Base-by-base conservation (phyloP, 2,113 vertebrate genomes). In the Peucedramus taeniatus region DNA sequence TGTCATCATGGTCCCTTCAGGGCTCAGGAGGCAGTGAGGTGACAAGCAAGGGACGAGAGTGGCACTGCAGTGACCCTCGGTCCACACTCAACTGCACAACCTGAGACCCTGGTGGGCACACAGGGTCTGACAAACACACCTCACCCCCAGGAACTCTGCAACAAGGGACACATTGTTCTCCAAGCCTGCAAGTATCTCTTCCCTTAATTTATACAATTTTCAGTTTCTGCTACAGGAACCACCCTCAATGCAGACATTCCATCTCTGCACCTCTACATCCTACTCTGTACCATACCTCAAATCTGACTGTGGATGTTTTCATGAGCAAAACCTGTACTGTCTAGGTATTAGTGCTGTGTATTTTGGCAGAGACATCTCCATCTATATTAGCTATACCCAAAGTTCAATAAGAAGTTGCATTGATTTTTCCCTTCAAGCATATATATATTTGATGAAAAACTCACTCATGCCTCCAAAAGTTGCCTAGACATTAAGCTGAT, bases 331-430 rank as follows among this genome's bases (percentile, higher is more conserved):
- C 4, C 54, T 50, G 15, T 1, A 42, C 35, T 61, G 22, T 15
- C 35, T 24, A 65, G 45, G 63, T 42, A 68, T 33, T 15, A 54
- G 14, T 49, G 18, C 45, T 69, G 26, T 19, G 23, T 56, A 66
- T 77, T 92, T 89, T 71, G 54, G 71, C 69, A 94, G 56, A 80
- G 50, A 81, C 11, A 31, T 59, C 83, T 86, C 57, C 23, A 71
- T 93, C 12, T 70, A 4, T 82, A 57, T 66, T 44, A 95, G 37
- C 42, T 81, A 40, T 42, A 83, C 9, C 27, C 7, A 3, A 77
- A 81, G 66, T 91, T 91, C 93, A 72, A 3, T 77, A 76, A 56
- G 57, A 81, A 91, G 60, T 3, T 13, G 2, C 54, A 94, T 31
- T 65, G 39, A 65, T 78, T 89, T 87, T 94, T 75, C 93, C 51